Conservation (phyloP, 2,113 vertebrate species). For the Oreocharis arfaki region DNA sequence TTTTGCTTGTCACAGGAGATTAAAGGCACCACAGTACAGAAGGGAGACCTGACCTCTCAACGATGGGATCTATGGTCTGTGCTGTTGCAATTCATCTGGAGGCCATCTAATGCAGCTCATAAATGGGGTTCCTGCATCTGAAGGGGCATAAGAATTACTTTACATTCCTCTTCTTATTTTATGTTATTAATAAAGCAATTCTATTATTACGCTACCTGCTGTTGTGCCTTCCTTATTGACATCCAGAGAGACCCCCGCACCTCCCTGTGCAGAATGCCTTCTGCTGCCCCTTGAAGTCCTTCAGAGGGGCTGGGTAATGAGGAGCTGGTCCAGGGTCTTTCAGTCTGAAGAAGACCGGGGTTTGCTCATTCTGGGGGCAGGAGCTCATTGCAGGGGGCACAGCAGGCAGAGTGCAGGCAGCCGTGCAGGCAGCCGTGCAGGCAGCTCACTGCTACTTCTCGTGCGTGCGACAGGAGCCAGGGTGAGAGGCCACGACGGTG, state of each 20-base stretch:
- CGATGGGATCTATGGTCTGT: neutral
- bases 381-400: neutral
- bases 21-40: neutral
- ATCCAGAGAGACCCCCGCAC: neutral
- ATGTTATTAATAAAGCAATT: neutral
- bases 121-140: neutral
- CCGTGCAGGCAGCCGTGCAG: rapidly evolving
- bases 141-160: neutral
- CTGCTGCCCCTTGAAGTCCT: neutral
- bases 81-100: neutral
- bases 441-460: neutral
- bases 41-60: neutral
- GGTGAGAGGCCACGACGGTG: rapidly evolving
- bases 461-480: rapidly evolving
- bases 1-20: neutral
- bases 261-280: neutral
- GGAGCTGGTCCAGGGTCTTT: neutral
- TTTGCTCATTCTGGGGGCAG: neutral
- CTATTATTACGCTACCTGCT: neutral
- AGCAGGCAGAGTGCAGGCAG: neutral
- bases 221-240: neutral
- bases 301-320: neutral
- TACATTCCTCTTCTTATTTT: neutral
- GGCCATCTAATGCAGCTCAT: neutral
- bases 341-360: neutral